Conservation (phyloP, 2,113 vertebrate species). For the Procavia capensis region DNA sequence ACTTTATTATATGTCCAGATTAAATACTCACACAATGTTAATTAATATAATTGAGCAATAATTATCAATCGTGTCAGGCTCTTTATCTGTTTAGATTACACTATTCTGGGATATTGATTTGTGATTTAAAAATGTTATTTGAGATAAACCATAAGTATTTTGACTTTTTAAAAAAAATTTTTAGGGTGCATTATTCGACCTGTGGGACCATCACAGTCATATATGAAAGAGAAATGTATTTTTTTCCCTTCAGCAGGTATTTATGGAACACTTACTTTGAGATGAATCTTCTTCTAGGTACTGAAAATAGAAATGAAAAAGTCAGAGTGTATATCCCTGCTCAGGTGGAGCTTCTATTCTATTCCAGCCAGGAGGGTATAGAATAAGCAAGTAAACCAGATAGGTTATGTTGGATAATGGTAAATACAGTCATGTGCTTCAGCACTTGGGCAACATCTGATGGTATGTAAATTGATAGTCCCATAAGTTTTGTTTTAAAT, state of each 20-base stretch:
- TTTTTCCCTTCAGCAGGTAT: background rate
- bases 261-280: background rate
- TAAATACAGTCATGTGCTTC: too few species aligned
- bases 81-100: background rate
- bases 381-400: background rate
- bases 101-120: background rate
- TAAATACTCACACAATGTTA: conserved; percentile 5
- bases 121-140: background rate
- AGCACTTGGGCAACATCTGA: too few species aligned
- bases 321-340: background rate
- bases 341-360: background rate
- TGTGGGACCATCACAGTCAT: background rate
- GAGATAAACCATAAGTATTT: background rate
- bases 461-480: too few species aligned
- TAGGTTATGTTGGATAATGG: background rate
- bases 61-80: background rate
- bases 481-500: too few species aligned
- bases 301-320: background rate
- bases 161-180: background rate
- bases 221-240: background rate
- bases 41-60: background rate
- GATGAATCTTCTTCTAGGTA: background rate
- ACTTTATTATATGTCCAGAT: conserved; percentile 10
- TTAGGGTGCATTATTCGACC: background rate
- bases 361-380: background rate